Evolutionary conservation across 2,113 vertebrate species (phyloP).

Genomic region (Dicrurus megarhynchus): DNA sequence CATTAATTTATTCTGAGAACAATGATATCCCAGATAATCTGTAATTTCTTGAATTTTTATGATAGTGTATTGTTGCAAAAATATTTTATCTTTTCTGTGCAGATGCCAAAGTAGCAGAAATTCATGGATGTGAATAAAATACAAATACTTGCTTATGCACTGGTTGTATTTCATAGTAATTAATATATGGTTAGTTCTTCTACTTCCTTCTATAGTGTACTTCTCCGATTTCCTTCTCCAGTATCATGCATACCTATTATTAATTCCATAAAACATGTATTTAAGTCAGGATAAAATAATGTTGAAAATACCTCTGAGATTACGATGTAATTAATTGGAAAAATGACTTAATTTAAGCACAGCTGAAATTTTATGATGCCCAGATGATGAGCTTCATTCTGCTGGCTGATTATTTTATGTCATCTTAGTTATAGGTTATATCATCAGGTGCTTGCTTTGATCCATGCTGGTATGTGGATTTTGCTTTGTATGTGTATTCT

Average conservation of each 20-base stretch:
- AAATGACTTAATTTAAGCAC: not conserved
- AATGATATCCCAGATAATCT: not conserved
- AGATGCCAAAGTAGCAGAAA: not conserved
- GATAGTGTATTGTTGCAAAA: not conserved
- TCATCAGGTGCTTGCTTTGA: not conserved
- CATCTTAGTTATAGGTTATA: fast-evolving
- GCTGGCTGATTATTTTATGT: not conserved
- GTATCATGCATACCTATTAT: not conserved
- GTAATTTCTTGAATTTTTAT: not conserved
- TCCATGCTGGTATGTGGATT: not conserved
- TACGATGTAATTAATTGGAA: not conserved
- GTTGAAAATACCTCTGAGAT: not conserved
- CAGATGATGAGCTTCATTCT: not conserved
- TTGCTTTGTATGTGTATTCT: not conserved
- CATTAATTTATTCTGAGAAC: not conserved
- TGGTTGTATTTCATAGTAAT: not conserved
- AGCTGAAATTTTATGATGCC: not conserved
- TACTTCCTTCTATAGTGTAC: not conserved
- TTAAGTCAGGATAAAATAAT: not conserved
- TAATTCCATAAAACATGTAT: not conserved
- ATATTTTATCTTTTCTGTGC: not conserved
- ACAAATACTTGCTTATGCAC: not conserved
- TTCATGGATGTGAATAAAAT: not conserved
- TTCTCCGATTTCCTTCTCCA: not conserved
- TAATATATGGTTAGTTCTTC: not conserved